Percentiles rank a stretch among this genome's conserved stretches.
Conservation (phyloP, 2,113 vertebrate species). For the Boulengeromyrus knoepffleri region DNA sequence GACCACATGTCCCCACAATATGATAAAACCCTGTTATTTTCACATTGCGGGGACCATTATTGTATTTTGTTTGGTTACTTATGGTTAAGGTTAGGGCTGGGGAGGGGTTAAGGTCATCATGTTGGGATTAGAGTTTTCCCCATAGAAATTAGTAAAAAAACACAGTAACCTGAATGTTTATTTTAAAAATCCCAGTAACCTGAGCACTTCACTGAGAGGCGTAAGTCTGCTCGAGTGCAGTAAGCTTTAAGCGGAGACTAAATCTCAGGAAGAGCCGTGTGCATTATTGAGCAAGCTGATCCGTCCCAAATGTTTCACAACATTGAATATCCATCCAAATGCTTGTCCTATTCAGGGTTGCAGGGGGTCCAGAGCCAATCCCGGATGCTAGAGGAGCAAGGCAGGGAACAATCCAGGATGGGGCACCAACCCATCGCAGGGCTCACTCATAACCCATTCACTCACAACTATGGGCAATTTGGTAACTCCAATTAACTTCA, state of each 20-base stretch:
- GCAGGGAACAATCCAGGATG: too few species aligned
- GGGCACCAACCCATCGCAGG: too few species aligned
- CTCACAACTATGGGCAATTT: too few species aligned
- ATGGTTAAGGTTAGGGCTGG: too few species aligned
- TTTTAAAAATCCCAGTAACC: background rate
- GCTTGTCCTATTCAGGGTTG: too few species aligned
- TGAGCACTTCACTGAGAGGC: background rate
- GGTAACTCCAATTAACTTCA: too few species aligned
- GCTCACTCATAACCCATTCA: too few species aligned
- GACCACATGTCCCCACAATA: background rate
- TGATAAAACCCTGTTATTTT: background rate
- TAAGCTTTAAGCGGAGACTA: background rate
- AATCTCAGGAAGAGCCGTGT: background rate
- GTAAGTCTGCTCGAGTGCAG: background rate
- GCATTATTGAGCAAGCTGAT: background rate
- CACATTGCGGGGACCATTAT: background rate
- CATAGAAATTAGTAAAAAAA: background rate
- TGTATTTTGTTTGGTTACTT: too few species aligned
- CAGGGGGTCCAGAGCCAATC: too few species aligned
- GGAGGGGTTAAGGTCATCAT: too few species aligned
- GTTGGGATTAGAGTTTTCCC: background rate
- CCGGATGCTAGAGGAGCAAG: too few species aligned
- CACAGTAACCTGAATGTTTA: background rate
- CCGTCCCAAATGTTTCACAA: background rate
- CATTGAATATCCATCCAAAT: background rate